Conservation (phyloP, 2,797 vertebrate genomes). For the Lithobates sylvaticus region DNA sequence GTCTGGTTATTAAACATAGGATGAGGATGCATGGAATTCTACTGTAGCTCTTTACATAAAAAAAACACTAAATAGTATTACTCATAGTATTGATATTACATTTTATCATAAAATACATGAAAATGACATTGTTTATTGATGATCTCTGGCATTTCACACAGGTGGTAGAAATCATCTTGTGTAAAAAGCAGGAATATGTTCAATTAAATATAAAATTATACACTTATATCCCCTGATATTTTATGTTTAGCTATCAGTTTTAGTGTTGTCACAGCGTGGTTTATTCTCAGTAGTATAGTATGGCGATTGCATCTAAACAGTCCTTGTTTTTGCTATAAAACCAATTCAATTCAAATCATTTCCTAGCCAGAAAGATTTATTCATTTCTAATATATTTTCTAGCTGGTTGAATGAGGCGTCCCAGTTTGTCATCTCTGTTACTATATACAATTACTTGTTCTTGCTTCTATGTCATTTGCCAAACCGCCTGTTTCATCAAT, state of each 20-base stretch:
- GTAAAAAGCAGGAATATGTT: too few relatives aligned
- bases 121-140: too few relatives aligned
- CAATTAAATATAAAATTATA: neutral
- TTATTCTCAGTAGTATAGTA: neutral
- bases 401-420: neutral
- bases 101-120: too few relatives aligned
- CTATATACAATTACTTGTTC: neutral
- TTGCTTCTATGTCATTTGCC: neutral
- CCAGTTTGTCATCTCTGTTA: neutral
- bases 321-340: neutral
- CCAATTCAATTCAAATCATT: neutral
- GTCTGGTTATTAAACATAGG: too few relatives aligned
- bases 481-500: conserved; percentile 1
- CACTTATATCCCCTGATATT: neutral
- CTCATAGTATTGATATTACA: too few relatives aligned
- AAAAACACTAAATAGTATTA: too few relatives aligned
- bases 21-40: too few relatives aligned
- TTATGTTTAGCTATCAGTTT: neutral
- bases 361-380: neutral
- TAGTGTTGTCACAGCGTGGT: neutral
- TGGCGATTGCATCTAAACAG: neutral
- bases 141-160: too few relatives aligned
- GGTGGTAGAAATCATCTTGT: too few relatives aligned
- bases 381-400: neutral
- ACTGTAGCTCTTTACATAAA: too few relatives aligned